These are phyloP conservation scores for Bubo bubo DNA, from an alignment of 2,113 vertebrate species.

Conservation along the genomic window DNA sequence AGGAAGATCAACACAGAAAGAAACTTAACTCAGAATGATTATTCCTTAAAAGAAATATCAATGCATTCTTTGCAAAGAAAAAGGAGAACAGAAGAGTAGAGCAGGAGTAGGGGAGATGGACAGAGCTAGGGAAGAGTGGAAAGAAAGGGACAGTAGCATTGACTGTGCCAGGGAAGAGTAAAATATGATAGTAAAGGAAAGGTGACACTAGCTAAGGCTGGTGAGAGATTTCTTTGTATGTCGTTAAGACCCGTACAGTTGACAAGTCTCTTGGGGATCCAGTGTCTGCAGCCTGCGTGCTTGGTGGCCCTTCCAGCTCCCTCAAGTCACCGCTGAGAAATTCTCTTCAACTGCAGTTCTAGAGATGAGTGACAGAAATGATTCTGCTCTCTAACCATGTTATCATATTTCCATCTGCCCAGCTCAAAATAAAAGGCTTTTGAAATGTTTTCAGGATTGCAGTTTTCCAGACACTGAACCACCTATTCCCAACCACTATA, in stretches of 20 bases:
- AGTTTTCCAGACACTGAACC: conserved; percentile 13
- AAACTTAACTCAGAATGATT: background rate
- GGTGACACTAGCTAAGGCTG: background rate
- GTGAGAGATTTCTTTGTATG: background rate
- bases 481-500: conserved; percentile 5
- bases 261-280: background rate
- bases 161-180: background rate
- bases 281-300: accelerated
- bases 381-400: background rate
- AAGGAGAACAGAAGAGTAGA: background rate
- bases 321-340: background rate
- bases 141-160: background rate
- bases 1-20: background rate
- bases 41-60: background rate
- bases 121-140: background rate
- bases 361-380: background rate
- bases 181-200: background rate
- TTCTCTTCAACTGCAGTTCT: background rate
- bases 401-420: background rate
- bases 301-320: background rate
- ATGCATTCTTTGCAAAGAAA: background rate
- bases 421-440: conserved; percentile 39
- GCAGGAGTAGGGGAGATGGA: background rate
- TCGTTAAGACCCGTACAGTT: background rate
- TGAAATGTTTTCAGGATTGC: background rate